Percentiles rank a stretch among this genome's conserved stretches.
Conservation (phyloP, 2,888 invertebrate genomes). For the Ophraella communa region DNA sequence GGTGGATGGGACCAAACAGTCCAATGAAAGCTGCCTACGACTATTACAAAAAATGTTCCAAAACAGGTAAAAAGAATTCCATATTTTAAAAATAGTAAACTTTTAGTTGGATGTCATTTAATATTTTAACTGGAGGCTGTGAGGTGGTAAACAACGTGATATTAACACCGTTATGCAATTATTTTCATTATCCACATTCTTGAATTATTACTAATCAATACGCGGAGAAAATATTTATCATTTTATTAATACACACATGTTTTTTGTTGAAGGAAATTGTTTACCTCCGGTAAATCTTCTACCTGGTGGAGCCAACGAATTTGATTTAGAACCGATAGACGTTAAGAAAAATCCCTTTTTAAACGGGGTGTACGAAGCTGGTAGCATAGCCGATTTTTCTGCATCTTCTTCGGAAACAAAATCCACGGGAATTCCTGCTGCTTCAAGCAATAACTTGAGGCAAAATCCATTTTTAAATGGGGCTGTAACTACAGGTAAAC, state of each 20-base stretch:
- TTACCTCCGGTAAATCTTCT: constrained; percentile 30
- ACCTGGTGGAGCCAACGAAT: constrained; percentile 9
- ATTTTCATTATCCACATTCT: neutral
- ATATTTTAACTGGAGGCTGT: neutral
- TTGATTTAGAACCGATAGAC: constrained; percentile 35
- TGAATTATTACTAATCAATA: neutral
- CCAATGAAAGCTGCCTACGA: constrained; percentile 64
- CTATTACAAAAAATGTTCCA: constrained; percentile 54
- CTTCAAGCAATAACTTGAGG: constrained; percentile 44
- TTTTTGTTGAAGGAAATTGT: constrained; percentile 27
- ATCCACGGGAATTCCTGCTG: constrained; percentile 20
- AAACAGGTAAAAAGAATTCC: constrained; percentile 44
- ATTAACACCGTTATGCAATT: neutral
- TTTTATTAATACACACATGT: too few species aligned
- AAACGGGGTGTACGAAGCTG: constrained; percentile 37
- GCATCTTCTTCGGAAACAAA: constrained; percentile 25
- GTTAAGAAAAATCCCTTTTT: constrained; percentile 43
- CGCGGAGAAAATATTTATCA: neutral
- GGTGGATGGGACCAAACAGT: constrained; percentile 69
- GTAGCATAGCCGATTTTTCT: constrained; percentile 21
- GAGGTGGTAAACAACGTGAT: neutral
- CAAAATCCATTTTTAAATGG: constrained; percentile 55
- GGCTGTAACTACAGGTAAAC: constrained; percentile 46
- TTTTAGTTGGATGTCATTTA: too few species aligned
- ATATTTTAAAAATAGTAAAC: too few species aligned